Base-by-base conservation (phyloP, 1,140 invertebrate species). In the Adelges cooleyi region DNA sequence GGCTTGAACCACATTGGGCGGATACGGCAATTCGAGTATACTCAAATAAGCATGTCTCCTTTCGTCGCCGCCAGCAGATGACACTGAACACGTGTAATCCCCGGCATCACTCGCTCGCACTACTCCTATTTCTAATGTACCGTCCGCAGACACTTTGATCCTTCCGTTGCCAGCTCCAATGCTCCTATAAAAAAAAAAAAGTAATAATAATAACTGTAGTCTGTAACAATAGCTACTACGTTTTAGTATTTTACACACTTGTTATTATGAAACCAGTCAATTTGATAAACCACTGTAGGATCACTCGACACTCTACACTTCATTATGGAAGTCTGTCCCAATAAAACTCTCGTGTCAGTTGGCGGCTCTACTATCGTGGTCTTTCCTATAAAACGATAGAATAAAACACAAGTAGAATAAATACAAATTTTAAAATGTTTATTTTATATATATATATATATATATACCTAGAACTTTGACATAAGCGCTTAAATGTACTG, bases 271-370 rank as follows among this genome's bases (percentile, higher is more conserved):
- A 86, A 92, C 95, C 94, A 98, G 68, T 87, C 83, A 69, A 96
- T 85, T 69, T 87, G 84, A 71, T 86, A 92, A n/a, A 86, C 82
- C n/a, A 96, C 87, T 67, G 84, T 84, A 20, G 89, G 85, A 77
- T 96, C 93, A 71, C 86, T 89, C n/a, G 86, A 92, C 25, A 96
- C 87, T 78, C 89, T 91, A 77, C 95, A 98, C 70, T 92, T 89
- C 53, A 98, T 77, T 18, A 87, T 86, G 1, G 92, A 92, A 29
- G 88, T 92, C 52, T 92, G 86, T 18, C 92, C 92, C 2, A 96
- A 78, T 44, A 95, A 82, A 20, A 94, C 90, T 69, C 84, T 82
- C 2, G 87, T 89, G 74, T 95, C 90, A 65, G 87, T 87, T 44
- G 94, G 93, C 50, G 92, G 92, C 69, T 90, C 86, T 53, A 90